Evolutionary conservation across 1,140 invertebrate species (phyloP), one percentile per base, ranked within the genome.

Genomic region (Pogonomyrmex barbatus): DNA sequence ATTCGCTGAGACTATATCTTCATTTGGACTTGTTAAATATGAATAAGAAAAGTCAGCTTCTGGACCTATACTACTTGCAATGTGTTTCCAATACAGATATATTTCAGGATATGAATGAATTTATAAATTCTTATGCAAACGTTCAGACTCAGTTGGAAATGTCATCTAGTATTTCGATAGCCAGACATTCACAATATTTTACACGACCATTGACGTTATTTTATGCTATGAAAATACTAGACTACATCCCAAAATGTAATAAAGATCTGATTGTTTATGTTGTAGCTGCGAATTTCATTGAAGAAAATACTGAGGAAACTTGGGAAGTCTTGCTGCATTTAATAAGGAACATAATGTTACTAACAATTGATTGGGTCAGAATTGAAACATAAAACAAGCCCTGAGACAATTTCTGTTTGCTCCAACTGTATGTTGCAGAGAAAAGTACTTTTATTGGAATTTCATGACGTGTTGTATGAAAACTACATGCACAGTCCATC

Each of bases 251-350:
- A 6, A 60, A 73, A 14, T 5, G 50, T 6, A 24, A 24, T 24
- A 75, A 39, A n/a, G 77, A 8, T n/a, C 30, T 94, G 50, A 81
- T 84, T 56, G 65, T 94, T 6, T 93, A 94, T 82, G 58, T 94
- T 4, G 89, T 94, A 75, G 94, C 91, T 12, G 92, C 93, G 6
- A 92, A 91, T 90, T 56, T 88, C 12, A 68, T 90, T 6, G 94
- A 94, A 76, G 24, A 91, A 1, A 56, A 91, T n/a, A 86, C 89
- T 75, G 45, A 91, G 17, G 84, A 90, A 67, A 54, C 91, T 62
- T 94, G 93, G 92, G 93, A 94, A 85, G 90, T 91, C 60, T 10
- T 94, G 0, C 88, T 94, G 8, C 93, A 94, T 63, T 93, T 92
- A 89, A 30, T 93, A 33, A 86, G 91, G 14, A 14, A 54, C n/a